phyloP scores from a whole-genome alignment of 2,113 vertebrate species.

The Myocastor coypus region DNA sequence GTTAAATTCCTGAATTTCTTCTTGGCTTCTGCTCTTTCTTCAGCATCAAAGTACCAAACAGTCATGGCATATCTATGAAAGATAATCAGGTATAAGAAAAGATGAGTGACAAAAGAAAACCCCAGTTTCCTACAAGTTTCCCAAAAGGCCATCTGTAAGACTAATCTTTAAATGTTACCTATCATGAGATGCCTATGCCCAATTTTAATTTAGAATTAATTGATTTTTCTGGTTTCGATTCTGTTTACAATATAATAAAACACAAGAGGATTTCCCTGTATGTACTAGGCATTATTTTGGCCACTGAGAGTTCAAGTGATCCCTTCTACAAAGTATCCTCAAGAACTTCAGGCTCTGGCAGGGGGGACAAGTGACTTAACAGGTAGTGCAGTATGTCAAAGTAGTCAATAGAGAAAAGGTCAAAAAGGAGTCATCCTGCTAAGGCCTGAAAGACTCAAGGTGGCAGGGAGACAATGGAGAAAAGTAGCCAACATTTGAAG shows the following conservation, averaged over 20 bases:
- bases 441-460: background rate
- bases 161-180: background rate
- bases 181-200: background rate
- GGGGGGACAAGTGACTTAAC: background rate
- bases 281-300: background rate
- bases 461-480: background rate
- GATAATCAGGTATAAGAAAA: conserved; percentile 59
- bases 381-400: background rate
- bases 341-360: background rate
- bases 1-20: conserved; percentile 93
- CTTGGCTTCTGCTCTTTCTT: conserved; percentile 97
- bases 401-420: background rate
- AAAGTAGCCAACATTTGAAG: background rate
- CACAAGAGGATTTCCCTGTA: conserved; percentile 40
- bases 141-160: conserved; percentile 33
- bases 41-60: conserved; percentile 98
- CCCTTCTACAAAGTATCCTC: background rate
- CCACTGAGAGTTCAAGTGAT: background rate
- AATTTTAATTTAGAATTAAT: conserved; percentile 65
- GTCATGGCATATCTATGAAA: conserved; percentile 95
- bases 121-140: background rate
- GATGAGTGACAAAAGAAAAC: background rate
- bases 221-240: conserved; percentile 39
- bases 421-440: background rate
- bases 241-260: conserved; percentile 42